These are phyloP conservation scores for Hyposoter didymator DNA, from an alignment of 2,888 invertebrate species.

Conservation along the genomic window DNA sequence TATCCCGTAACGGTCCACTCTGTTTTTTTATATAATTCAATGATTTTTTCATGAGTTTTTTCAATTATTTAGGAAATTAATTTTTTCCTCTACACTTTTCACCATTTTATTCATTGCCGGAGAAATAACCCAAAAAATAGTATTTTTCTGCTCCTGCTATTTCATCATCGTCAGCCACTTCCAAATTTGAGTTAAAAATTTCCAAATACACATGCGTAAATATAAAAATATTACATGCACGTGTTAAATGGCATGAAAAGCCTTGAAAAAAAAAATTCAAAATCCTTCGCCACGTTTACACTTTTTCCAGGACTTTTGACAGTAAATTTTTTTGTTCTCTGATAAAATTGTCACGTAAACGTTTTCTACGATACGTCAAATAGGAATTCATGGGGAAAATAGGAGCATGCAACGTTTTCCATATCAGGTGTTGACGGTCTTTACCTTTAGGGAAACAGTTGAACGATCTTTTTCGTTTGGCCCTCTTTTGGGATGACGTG, in stretches of 20 bases:
- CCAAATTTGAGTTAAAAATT: background rate
- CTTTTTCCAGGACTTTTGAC: background rate
- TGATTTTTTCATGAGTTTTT: background rate
- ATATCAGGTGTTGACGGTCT: background rate
- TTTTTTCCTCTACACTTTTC: background rate
- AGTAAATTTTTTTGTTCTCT: background rate
- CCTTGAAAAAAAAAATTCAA: background rate
- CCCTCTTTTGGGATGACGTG: conserved; percentile 36
- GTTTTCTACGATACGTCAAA: background rate
- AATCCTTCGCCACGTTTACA: background rate
- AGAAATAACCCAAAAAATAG: background rate
- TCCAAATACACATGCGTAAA: background rate
- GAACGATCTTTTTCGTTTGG: conserved; percentile 11
- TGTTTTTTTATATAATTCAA: background rate
- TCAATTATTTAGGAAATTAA: background rate
- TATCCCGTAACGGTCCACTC: background rate
- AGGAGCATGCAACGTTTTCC: background rate
- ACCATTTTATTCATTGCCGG: background rate
- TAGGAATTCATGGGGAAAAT: background rate
- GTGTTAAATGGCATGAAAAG: background rate
- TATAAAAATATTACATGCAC: background rate
- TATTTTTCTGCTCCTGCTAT: background rate
- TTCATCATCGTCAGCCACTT: background rate
- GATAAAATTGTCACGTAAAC: background rate
- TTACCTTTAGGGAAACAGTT: conserved; percentile 1